Percentiles rank a stretch among this genome's conserved stretches.
These are phyloP conservation scores for Semibalanus balanoides DNA, from an alignment of 1,140 invertebrate species.

Conservation along the genomic window DNA sequence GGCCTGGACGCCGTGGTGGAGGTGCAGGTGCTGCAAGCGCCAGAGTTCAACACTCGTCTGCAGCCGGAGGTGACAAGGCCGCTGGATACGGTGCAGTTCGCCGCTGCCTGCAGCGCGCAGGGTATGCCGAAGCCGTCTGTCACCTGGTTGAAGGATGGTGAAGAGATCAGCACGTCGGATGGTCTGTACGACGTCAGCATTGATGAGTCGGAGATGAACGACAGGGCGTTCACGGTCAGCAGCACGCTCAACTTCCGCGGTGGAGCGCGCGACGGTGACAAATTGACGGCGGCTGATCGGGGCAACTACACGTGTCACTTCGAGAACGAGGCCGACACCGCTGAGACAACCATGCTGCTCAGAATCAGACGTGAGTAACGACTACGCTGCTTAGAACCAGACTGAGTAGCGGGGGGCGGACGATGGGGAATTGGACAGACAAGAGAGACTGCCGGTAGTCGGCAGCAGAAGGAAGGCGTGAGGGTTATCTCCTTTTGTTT, in stretches of 20 bases:
- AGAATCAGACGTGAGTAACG: constrained; percentile 65
- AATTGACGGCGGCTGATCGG: constrained; percentile 64
- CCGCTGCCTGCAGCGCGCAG: constrained; percentile 64
- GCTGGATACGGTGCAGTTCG: constrained; percentile 19
- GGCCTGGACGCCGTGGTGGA: constrained; percentile 65
- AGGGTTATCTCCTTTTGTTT: too few species aligned
- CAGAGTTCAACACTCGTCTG: constrained; percentile 61
- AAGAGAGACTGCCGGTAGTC: too few species aligned
- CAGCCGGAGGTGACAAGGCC: constrained; percentile 36
- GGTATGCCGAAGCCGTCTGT: constrained; percentile 75
- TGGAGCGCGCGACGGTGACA: constrained; percentile 48
- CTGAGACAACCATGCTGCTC: constrained; percentile 72
- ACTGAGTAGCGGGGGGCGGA: too few species aligned
- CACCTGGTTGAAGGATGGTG: constrained; percentile 71
- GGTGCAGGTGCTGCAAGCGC: constrained; percentile 71
- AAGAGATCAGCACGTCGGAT: constrained; percentile 39
- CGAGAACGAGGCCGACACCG: constrained; percentile 72
- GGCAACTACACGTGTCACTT: constrained; percentile 77
- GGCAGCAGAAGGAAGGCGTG: too few species aligned
- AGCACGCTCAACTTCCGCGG: constrained; percentile 67
- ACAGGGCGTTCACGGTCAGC: constrained; percentile 62
- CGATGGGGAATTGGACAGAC: too few species aligned
- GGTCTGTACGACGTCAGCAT: constrained; percentile 56
- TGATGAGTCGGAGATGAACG: constrained; percentile 47
- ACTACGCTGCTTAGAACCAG: too few species aligned